Base-by-base conservation (phyloP, 2,888 invertebrate species). In the Phalera bucephala region DNA sequence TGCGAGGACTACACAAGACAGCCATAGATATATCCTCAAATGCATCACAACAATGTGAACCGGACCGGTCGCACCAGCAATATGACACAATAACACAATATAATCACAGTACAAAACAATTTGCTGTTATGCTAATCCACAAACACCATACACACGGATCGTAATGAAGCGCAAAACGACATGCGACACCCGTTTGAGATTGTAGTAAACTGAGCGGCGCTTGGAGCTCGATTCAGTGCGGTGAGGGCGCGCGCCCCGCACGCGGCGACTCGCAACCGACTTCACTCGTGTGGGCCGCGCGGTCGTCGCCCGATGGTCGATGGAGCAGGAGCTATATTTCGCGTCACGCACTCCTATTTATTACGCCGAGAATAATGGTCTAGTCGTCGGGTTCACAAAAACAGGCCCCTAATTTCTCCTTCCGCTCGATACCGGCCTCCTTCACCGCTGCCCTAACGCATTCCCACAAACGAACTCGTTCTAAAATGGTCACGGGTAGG, bases 21-120 rank as follows among this genome's bases (percentile, higher is more conserved):
- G 89, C 91, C 93, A 91, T 90, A 93, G 89, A 81, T 91, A 92
- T 93, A 94, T 94, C 93, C 94, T 93, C 83, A 93, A 93, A 92
- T 94, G 92, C 94, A 94, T 94, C 91, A 92, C 93, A 91, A 91
- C 85, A 87, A 82, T 70, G 72, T 74, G 71, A 78, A 71, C 72
- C 58, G 76, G 73, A 72, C 66, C 73, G 70, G 78, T 75, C 72
- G 80, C 82, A 78, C 79, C 70, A 71, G 72, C 71, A 73, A 62
- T 71, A 69, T 69, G 51, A 70, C 86, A 86, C 85, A 73, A 80
- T 75, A 79, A 78, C 78, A 73, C 75, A 74, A 66, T 58, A 69
- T 72, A 71, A 81, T 72, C 88, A 89, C 87, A 73, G 71, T 81
- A 87, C 86, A 71, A 71, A 85, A 87, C 80, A 73, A 78, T 79